Percentiles rank a stretch among this genome's conserved stretches.
Evolutionary conservation across 1,140 invertebrate species (phyloP).

Genomic region (Atopsyche davidsoni): DNA sequence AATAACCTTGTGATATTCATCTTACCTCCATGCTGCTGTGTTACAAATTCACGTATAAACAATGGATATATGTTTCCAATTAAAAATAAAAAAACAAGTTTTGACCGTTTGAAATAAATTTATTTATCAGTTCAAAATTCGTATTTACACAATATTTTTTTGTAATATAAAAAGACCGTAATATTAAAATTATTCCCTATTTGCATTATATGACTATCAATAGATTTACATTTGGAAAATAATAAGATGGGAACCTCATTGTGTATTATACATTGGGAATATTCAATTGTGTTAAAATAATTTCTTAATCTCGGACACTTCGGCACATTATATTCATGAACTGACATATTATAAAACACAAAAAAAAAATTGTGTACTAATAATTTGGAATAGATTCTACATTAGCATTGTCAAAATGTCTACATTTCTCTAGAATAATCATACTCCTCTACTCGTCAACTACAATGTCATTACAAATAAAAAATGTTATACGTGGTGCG

Average conservation of each 20-base stretch:
- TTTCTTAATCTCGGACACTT: no score
- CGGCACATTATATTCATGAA: no score
- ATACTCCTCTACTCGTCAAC: slow-evolving; percentile 3
- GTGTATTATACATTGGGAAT: neutral
- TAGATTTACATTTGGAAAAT: slow-evolving; percentile 27
- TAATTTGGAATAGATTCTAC: slow-evolving; percentile 2
- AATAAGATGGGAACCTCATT: slow-evolving; percentile 19
- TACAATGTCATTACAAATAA: slow-evolving; percentile 1
- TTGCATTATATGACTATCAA: slow-evolving; percentile 28
- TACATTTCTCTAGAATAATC: slow-evolving; percentile 5
- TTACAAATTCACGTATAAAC: no score
- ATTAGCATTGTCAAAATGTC: neutral
- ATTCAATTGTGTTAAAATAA: neutral
- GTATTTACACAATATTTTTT: slow-evolving; percentile 30
- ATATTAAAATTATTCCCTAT: slow-evolving; percentile 29
- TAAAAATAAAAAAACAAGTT: slow-evolving; percentile 18
- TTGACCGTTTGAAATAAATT: slow-evolving; percentile 30
- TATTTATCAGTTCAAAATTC: slow-evolving; percentile 32
- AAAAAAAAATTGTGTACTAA: no score
- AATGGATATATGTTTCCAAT: no score
- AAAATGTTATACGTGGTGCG: neutral
- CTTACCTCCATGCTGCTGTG: no score
- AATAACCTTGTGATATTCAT: no score
- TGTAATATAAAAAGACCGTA: slow-evolving; percentile 29
- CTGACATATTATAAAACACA: no score